Conservation (phyloP, 2,888 invertebrate species). For the Caenorhabditis afra region DNA sequence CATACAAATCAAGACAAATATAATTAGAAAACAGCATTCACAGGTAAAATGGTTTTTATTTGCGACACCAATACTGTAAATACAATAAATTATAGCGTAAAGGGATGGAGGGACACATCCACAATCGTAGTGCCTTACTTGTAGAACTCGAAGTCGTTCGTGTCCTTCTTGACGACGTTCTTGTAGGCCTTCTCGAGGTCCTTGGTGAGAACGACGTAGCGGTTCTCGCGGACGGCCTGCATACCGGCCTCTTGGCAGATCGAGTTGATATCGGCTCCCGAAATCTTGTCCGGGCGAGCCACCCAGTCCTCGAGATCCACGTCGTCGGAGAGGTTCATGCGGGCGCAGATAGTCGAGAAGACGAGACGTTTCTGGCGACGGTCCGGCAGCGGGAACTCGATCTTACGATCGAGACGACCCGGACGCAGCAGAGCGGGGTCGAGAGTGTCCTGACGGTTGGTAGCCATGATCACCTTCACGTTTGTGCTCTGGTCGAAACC, state of each 20-base stretch:
- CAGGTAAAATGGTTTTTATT: conserved; percentile 3
- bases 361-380: conserved; percentile 91
- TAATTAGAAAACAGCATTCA: too few species aligned
- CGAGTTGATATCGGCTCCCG: conserved; percentile 99
- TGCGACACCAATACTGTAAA: conserved; percentile 24
- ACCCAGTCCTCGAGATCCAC: conserved; percentile 98
- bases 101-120: conserved; percentile 14
- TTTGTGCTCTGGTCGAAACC: conserved; percentile 99
- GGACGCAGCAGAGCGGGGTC: conserved; percentile 97
- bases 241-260: conserved; percentile 99
- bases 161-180: conserved; percentile 99
- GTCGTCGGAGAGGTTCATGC: conserved; percentile 98
- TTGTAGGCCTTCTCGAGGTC: conserved; percentile 99
- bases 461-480: conserved; percentile 97
- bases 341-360: conserved; percentile 96
- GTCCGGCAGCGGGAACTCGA: conserved; percentile 98
- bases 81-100: conserved; percentile 48
- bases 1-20: too few species aligned
- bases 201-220: conserved; percentile 97
- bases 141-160: conserved; percentile 99
- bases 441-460: conserved; percentile 96
- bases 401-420: conserved; percentile 96
- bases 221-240: conserved; percentile 99
- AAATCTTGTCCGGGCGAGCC: conserved; percentile 97
- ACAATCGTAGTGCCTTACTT: conserved; percentile 85